These are phyloP conservation scores for Tricholaema leucomelas DNA, from an alignment of 2,113 vertebrate genomes.

Conservation along the genomic window DNA sequence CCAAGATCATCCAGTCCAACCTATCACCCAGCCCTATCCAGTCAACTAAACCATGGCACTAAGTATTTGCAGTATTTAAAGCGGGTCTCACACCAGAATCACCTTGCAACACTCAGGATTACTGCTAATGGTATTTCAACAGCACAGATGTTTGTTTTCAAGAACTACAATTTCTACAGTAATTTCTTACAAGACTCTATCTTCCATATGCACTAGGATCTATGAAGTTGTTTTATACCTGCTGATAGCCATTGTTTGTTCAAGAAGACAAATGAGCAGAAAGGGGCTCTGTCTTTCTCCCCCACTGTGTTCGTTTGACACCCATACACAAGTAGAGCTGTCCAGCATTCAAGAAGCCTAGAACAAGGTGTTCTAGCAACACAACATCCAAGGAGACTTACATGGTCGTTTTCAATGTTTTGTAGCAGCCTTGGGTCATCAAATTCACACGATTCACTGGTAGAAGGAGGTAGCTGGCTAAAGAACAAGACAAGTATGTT, in stretches of 20 bases:
- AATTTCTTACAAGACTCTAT: neutral
- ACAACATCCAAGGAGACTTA: conserved; percentile 66
- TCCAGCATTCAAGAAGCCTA: neutral
- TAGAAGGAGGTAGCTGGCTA: conserved; percentile 87
- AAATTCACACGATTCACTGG: conserved; percentile 90
- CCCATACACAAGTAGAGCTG: neutral
- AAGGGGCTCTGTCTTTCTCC: neutral
- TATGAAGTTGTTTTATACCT: neutral
- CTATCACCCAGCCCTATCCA: too few species aligned
- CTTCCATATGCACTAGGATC: neutral
- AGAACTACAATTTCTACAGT: neutral
- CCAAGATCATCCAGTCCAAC: too few species aligned
- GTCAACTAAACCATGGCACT: too few species aligned
- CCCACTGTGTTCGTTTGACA: neutral
- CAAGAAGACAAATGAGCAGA: neutral
- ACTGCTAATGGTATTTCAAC: neutral
- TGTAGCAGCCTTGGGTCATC: conserved; percentile 92
- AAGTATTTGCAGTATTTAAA: neutral
- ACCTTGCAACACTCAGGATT: neutral
- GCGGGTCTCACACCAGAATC: neutral
- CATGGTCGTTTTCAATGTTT: conserved; percentile 92
- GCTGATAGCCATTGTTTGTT: neutral
- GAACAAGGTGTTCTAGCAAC: neutral
- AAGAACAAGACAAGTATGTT: conserved; percentile 19
- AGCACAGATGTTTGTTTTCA: neutral